Conservation (phyloP, 2,113 vertebrate genomes). For the Hippocampus comes region DNA sequence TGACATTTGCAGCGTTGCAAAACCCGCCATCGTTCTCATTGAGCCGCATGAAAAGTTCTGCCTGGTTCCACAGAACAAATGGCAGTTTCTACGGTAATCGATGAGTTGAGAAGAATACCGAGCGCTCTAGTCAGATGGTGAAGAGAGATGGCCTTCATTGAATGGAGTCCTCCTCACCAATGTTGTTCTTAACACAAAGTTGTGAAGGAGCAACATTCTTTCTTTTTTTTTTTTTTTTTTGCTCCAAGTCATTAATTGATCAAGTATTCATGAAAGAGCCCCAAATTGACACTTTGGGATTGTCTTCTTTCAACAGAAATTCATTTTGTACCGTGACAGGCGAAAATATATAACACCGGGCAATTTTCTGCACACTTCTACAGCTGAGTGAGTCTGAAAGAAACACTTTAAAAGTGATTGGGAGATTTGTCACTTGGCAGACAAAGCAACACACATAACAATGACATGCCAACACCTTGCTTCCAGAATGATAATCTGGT, state of each 20-base stretch:
- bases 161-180: not conserved
- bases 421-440: not conserved
- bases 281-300: not conserved
- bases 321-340: not conserved
- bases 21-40: not conserved
- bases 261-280: not conserved
- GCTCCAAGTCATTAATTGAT: not conserved
- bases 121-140: constrained; percentile 5
- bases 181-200: not conserved
- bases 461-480: not conserved
- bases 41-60: not conserved
- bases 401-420: not conserved
- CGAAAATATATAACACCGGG: not conserved
- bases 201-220: not conserved
- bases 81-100: constrained; percentile 1
- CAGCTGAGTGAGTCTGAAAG: not conserved
- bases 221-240: too few species aligned
- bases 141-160: not conserved
- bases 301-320: not conserved
- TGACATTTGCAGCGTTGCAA: not conserved
- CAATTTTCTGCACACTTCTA: not conserved
- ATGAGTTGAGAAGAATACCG: constrained; percentile 11
- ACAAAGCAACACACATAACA: not conserved
- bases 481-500: not conserved
- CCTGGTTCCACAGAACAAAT: not conserved